Percentiles rank a stretch among this genome's conserved stretches.
Conservation (phyloP, 2,888 invertebrate genomes). For the Junonia oenone region DNA sequence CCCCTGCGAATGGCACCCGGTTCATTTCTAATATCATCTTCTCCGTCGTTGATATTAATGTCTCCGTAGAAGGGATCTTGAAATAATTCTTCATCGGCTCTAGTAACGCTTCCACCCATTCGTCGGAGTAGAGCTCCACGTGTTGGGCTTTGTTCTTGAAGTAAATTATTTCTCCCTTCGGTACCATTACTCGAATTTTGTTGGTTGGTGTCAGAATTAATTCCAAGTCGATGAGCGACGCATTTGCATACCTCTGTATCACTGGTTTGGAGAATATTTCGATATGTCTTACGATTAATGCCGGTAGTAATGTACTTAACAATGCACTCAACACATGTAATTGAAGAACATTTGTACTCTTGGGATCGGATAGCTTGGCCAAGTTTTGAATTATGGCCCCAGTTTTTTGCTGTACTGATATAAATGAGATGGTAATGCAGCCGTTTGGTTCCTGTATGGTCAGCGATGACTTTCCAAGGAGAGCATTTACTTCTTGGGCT, state of each 20-base stretch:
- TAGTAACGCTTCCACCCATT: conserved; percentile 5
- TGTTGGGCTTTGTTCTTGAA: conserved; percentile 9
- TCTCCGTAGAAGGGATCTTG: background rate
- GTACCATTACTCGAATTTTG: background rate
- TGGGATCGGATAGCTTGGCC: conserved; percentile 21
- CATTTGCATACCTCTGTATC: conserved; percentile 15
- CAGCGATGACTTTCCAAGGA: conserved; percentile 10
- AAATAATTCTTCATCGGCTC: background rate
- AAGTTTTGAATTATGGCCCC: conserved; percentile 20
- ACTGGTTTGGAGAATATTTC: conserved; percentile 18
- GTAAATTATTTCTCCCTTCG: conserved; percentile 15
- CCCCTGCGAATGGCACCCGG: background rate
- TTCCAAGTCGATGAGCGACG: conserved; percentile 18
- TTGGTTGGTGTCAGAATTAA: conserved; percentile 1
- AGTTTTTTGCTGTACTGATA: conserved; percentile 20
- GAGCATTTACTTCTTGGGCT: background rate
- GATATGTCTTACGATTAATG: conserved; percentile 15
- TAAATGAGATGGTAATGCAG: conserved; percentile 17
- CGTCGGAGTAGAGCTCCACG: background rate
- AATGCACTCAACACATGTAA: conserved; percentile 18
- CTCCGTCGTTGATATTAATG: background rate
- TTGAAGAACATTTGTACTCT: conserved; percentile 21
- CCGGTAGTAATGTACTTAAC: conserved; percentile 10
- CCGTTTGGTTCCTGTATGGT: background rate
- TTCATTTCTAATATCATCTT: conserved; percentile 5